Percentiles rank a stretch among this genome's conserved stretches.
phyloP scores from a whole-genome alignment of 1,140 invertebrate genomes.

The Lerema accius region DNA sequence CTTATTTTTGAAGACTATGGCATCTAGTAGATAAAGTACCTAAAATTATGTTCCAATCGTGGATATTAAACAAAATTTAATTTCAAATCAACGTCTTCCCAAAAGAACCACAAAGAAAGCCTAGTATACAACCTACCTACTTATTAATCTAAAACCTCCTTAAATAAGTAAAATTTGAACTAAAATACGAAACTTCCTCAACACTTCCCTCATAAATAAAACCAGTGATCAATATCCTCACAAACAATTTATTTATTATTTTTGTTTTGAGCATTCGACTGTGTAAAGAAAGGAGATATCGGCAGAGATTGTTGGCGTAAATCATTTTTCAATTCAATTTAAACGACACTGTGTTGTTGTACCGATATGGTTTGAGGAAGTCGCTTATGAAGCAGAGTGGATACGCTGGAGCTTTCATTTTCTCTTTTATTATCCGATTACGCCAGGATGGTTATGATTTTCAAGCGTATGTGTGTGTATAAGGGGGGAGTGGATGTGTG shows the following conservation, averaged over 20 bases:
- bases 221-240: conserved; percentile 49
- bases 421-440: conserved; percentile 20
- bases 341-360: conserved; percentile 70
- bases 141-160: too few relatives aligned
- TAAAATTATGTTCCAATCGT: too few relatives aligned
- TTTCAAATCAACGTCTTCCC: too few relatives aligned
- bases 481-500: too few relatives aligned
- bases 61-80: too few relatives aligned
- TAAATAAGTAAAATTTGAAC: neutral
- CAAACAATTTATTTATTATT: conserved; percentile 62
- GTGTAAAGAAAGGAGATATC: conserved; percentile 57
- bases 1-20: too few relatives aligned
- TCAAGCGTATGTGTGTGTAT: too few relatives aligned
- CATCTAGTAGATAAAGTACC: too few relatives aligned
- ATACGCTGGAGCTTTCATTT: conserved; percentile 32
- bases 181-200: conserved; percentile 15
- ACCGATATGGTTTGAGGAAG: conserved; percentile 44
- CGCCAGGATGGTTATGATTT: too few relatives aligned
- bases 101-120: too few relatives aligned
- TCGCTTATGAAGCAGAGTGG: conserved; percentile 34
- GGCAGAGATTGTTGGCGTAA: conserved; percentile 68
- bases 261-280: conserved; percentile 59
- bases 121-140: too few relatives aligned
- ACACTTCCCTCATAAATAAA: conserved; percentile 40
- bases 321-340: conserved; percentile 77